phyloP scores from a whole-genome alignment of 2,888 invertebrate genomes.

The Drosophila seclusa region DNA sequence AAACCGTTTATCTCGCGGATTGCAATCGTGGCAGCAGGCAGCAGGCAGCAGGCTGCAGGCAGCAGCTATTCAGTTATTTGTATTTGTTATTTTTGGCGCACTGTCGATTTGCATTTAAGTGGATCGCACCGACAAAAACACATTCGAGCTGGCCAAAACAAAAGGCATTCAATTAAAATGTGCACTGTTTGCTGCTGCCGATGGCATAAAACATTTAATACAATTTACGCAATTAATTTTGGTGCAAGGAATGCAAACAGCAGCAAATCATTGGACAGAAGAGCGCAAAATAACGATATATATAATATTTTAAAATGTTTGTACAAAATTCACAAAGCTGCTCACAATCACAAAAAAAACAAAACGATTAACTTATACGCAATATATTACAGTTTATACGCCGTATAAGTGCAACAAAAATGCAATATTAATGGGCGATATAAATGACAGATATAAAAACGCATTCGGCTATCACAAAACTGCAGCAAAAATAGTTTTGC shows the following conservation, averaged over 20 bases:
- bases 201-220: conserved; percentile 70
- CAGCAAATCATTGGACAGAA: conserved; percentile 44
- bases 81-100: conserved; percentile 9
- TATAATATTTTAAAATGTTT: conserved; percentile 35
- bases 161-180: conserved; percentile 77
- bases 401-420: conserved; percentile 63
- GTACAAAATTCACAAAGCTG: conserved; percentile 34
- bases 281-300: conserved; percentile 15
- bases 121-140: conserved; percentile 27
- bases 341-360: conserved; percentile 16
- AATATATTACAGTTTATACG: conserved; percentile 26
- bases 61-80: conserved; percentile 1
- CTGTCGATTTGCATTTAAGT: conserved; percentile 49
- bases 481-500: conserved; percentile 20
- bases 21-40: conserved; percentile 27
- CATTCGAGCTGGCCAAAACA: conserved; percentile 53
- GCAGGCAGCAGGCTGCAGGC: background rate
- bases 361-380: conserved; percentile 31
- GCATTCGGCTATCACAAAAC: conserved; percentile 23
- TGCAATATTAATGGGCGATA: conserved; percentile 67
- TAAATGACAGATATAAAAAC: conserved; percentile 47
- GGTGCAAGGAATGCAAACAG: conserved; percentile 53
- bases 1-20: conserved; percentile 42
- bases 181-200: conserved; percentile 53
- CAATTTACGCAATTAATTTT: conserved; percentile 78